Conservation (phyloP, 2,797 vertebrate species). For the Halcyon chelicuti region DNA sequence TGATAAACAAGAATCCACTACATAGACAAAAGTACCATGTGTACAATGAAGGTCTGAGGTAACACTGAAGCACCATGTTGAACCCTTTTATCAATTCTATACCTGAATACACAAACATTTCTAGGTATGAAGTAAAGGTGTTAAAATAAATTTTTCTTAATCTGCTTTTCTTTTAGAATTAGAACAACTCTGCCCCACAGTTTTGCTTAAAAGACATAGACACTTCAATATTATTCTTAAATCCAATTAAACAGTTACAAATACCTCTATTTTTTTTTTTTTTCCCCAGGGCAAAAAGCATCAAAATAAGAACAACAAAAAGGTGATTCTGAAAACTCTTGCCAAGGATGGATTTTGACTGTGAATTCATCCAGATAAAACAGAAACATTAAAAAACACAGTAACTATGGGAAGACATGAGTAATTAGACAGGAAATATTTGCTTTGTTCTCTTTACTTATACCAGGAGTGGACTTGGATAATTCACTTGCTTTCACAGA, state of each 20-base stretch:
- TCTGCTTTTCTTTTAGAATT: too few relatives aligned
- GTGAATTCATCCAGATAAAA: background rate
- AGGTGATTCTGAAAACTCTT: background rate
- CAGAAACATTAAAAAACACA: background rate
- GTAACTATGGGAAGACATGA: background rate
- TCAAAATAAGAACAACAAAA: background rate
- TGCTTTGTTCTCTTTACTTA: background rate
- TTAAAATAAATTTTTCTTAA: too few relatives aligned
- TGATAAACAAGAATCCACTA: too few relatives aligned
- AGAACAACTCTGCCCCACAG: too few relatives aligned
- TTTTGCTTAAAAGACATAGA: background rate
- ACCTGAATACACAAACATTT: too few relatives aligned
- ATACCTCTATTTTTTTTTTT: background rate
- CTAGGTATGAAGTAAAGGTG: too few relatives aligned
- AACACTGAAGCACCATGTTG: too few relatives aligned
- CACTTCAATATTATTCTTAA: background rate
- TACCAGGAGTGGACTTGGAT: background rate
- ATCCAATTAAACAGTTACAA: background rate
- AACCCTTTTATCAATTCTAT: too few relatives aligned
- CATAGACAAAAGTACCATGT: too few relatives aligned
- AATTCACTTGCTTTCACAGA: background rate
- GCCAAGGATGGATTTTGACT: background rate
- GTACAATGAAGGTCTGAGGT: too few relatives aligned
- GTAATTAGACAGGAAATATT: background rate
- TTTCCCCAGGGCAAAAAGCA: background rate